Evolutionary conservation across 1,140 invertebrate species (phyloP), one percentile per base, ranked within the genome.

Genomic region (Aphelinus atriplicis): DNA sequence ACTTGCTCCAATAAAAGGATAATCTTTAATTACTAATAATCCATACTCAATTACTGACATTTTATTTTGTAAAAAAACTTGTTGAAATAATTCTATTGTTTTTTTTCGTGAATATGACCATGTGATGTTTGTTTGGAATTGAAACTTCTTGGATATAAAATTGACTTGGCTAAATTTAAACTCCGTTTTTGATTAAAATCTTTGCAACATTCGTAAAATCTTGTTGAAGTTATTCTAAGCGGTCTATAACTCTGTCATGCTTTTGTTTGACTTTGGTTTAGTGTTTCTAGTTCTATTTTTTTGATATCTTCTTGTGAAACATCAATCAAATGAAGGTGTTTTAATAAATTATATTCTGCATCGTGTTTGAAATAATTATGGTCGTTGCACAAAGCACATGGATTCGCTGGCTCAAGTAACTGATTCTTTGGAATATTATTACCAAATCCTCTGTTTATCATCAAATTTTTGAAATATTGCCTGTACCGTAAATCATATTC

Each of bases 1-100:
- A 10, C 77, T 76, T 43, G 81, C 82, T 10, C 63, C 83, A 50
- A 85, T 74, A 53, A 62, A 76, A 3, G 78, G 78, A 26, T 78
- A 61, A 47, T 84, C 73, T 47, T 69, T 55, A 1, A 43, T 61
- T 45, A 78, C 61, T 6, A 76, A 73, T 45, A 63, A 26, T 53
- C 68, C 72, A 67, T 66, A 77, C 46, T 63, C 51, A 9, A 47
- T 64, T 61, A 63, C 56, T 9, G 42, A 7, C 7, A 63, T 4
- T 73, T 55, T 10, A 56, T 64, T 45, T 2, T 58, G 53, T 43
- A 57, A 66, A n/a, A 62, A 61, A 6, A 53, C 51, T 43, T 53
- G 47, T 2, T 67, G 48, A 65, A 73, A 77, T 60, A 68, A 26
- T 9, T 67, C 53, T 2, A 77, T 3, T 67, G 76, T 72, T 50